Conservation (phyloP, 2,113 vertebrate genomes). For the Sander vitreus region DNA sequence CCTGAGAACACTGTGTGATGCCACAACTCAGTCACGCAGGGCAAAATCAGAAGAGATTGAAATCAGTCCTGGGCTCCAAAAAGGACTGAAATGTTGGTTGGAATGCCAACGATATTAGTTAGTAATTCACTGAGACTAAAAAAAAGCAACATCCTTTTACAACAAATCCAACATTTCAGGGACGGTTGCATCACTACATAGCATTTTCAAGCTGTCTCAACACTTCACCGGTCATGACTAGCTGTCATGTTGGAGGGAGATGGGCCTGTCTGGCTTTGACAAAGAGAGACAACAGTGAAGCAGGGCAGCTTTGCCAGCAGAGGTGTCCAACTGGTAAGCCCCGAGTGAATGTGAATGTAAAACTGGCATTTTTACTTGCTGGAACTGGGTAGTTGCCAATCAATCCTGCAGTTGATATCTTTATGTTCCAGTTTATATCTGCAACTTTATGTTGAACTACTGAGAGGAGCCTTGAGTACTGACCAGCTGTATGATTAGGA, state of each 20-base stretch:
- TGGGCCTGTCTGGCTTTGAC: background rate
- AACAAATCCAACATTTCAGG: conserved; percentile 5
- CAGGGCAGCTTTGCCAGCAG: background rate
- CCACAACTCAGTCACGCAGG: conserved; percentile 18
- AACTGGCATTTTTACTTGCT: conserved; percentile 9
- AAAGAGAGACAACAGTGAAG: conserved; percentile 1
- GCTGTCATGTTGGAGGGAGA: conserved; percentile 1
- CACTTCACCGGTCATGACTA: conserved; percentile 4
- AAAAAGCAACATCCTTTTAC: conserved; percentile 3
- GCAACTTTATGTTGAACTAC: background rate
- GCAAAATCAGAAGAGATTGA: conserved; percentile 17
- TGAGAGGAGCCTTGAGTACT: background rate
- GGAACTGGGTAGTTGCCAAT: background rate
- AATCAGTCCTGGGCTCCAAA: conserved; percentile 1
- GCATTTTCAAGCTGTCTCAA: conserved; percentile 16
- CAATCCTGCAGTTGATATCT: background rate
- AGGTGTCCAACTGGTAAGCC: background rate
- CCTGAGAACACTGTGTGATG: conserved; percentile 2
- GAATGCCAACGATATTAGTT: background rate
- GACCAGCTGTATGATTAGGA: too few species aligned
- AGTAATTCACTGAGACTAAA: conserved; percentile 24
- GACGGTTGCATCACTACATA: background rate
- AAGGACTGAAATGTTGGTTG: conserved; percentile 6
- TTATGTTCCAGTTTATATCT: background rate
- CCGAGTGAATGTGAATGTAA: background rate